Evolutionary conservation across 2,113 vertebrate genomes (phyloP), one percentile per base, ranked within the genome.

Genomic region (Garra rufa): DNA sequence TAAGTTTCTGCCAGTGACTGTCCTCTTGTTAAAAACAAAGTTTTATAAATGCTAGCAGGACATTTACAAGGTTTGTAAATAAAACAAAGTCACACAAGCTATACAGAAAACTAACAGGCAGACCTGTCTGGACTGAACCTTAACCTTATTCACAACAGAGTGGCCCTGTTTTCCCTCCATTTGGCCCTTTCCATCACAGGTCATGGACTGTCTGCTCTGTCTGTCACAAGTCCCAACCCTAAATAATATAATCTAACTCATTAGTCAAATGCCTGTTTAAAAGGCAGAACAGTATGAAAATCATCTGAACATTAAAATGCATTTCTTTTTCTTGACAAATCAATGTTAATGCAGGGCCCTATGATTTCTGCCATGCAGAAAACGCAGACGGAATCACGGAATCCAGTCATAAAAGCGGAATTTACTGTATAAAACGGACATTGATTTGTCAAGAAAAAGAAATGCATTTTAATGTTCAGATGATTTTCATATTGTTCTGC

Each of bases 31-130:
- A 30, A 78, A 43, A 71, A 73, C 65, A 79, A 59, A 41, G 50
- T 38, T 70, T 81, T 83, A 81, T 44, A 43, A 63, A 59, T 71
- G 61, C 75, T 59, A 63, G 75, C 30, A 24, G 79, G 71, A 43
- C 73, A 63, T 85, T 70, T 73, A 19, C 52, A 67, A 24, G 44
- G 28, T 82, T 34, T 17, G 21, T 44, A 13, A 38, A 59, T 26
- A 75, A 44, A 19, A 34, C 30, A 6, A 44, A 76, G 82, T 81
- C 1, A n/a, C 13, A 14, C 43, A 73, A 15, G 76, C 30, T 34
- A 52, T 4, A 21, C 26, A 75, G 34, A 73, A 21, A 28, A 71
- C 46, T 48, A 61, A 71, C 19, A 63, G 43, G 52, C 8, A 13
- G 50, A 46, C 48, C 83, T 69, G 55, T 80, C 24, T 65, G 57